Base-by-base conservation (phyloP, 2,113 vertebrate genomes). In the Saguinus imperator region DNA sequence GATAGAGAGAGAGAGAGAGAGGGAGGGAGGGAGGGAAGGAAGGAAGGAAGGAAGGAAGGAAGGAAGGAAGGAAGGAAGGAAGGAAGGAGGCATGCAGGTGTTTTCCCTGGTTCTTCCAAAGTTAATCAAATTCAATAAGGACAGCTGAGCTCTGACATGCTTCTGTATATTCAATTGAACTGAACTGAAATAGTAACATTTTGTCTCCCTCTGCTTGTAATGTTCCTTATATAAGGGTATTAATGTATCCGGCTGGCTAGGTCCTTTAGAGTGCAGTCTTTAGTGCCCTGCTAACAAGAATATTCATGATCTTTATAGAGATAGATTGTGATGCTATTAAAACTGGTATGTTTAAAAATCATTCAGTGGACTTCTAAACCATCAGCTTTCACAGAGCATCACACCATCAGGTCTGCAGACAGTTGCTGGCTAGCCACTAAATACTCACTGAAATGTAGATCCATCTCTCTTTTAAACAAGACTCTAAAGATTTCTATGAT, bases 361-460 rank as follows among this genome's bases (percentile, higher is more conserved):
- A 96, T 2, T 89, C 20, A 45, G 43, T 14, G 18, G 40, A 86
- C 8, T 89, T 85, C 55, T 81, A 73, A 94, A 93, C 87, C 45
- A 92, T 6, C 11, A 27, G 32, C 87, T 80, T 85, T 91, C 87
- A 95, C 10, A 76, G 3, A 93, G 58, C 52, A 72, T 48, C 66
- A 72, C 40, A 94, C 35, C 61, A 95, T 40, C 45, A 72, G 17
- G n/a, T 79, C 66, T 81, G 52, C 52, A 72, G 43, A 96, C 0
- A 89, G 86, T 25, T 88, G 48, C 72, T 91, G 8, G 27, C 23
- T 86, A 93, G 43, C 94, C 40, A 93, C 61, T 86, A 82, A 93
- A 83, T 48, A 87, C 27, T 95, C 86, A 95, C 0, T 58, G 94
- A 64, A 64, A 64, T 32, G 27, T 64, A 64, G 5, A 80, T 9